Conservation (phyloP, 2,113 vertebrate genomes). For the Caracal caracal region DNA sequence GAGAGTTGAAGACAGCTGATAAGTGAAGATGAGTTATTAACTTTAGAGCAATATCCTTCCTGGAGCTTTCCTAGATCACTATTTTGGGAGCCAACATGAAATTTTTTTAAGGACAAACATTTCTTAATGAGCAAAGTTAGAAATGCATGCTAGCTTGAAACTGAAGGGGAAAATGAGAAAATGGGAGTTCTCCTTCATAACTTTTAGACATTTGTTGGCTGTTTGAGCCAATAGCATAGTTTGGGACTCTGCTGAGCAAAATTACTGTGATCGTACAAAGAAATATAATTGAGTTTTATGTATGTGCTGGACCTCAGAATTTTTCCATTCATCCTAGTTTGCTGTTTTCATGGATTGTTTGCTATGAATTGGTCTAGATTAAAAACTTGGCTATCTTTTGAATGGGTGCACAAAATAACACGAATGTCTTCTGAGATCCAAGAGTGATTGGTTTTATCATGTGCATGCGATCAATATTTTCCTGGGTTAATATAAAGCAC, state of each 20-base stretch:
- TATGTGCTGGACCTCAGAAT: not conserved
- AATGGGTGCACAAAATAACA: not conserved
- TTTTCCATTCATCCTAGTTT: not conserved
- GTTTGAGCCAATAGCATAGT: not conserved
- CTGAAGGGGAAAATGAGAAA: not conserved
- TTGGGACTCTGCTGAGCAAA: not conserved
- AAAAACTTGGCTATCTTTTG: not conserved
- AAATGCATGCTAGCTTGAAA: conserved; percentile 12
- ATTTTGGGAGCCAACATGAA: not conserved
- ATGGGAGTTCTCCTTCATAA: not conserved
- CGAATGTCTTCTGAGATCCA: not conserved
- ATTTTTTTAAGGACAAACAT: conserved; percentile 17
- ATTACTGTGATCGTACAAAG: not conserved
- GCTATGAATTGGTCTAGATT: not conserved
- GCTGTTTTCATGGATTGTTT: not conserved
- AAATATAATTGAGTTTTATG: not conserved
- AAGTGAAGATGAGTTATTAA: conserved; percentile 34
- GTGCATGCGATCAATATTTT: not conserved
- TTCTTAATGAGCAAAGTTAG: conserved; percentile 16
- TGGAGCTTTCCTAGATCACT: not conserved
- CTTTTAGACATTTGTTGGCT: not conserved
- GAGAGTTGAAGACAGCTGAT: not conserved
- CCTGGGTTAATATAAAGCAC: not conserved
- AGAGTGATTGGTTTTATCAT: not conserved
- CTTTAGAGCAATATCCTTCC: not conserved